Base-by-base conservation (phyloP, 1,140 invertebrate genomes). In the Subanguina moxae region DNA sequence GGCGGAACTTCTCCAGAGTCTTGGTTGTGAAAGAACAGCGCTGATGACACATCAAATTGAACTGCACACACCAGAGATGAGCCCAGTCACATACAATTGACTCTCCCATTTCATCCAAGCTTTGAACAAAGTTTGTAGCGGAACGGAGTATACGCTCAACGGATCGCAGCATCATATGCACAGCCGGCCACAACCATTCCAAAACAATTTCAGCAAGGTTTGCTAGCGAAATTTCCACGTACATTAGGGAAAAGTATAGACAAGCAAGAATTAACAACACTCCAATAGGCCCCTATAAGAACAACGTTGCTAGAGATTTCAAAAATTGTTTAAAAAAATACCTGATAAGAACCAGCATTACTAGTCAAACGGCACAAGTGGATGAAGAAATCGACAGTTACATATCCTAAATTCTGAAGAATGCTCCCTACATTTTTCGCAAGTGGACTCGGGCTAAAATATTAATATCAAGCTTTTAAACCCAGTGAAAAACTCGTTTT, bases 21-120 rank as follows among this genome's bases (percentile, higher is more conserved):
- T 23, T 61, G 1, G 62, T 21, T 23, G 62, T 64, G 62, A 64
- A 64, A 15, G 42, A 56, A 38, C 62, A 64, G 42, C 62, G 62
- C n/a, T 28, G 62, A 56, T 56, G 42, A 28, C 62, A 64, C 62
- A 64, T 64, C 62, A 56, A 64, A 27, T 57, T 23, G 27, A 64
- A 57, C 28, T 64, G 62, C 3, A n/a, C 17, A 56, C 62, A 64
- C 62, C 28, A 57, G 23, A 59, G 27, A 23, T 56, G n/a, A 27
- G 62, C 62, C 62, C 42, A 61, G 57, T 64, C 62, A 56, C 62
- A 64, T 7, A n/a, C 21, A 3, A 64, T 64, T 28, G 62, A 64
- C 15, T 64, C 42, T n/a, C 62, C 62, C 38, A 64, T 38, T 38
- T 56, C 52, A 28, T 56, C 52, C 21, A 56, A 3, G 28, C 28